Base-by-base conservation (phyloP, 2,113 vertebrate species). In the Percopsis transmontana region DNA sequence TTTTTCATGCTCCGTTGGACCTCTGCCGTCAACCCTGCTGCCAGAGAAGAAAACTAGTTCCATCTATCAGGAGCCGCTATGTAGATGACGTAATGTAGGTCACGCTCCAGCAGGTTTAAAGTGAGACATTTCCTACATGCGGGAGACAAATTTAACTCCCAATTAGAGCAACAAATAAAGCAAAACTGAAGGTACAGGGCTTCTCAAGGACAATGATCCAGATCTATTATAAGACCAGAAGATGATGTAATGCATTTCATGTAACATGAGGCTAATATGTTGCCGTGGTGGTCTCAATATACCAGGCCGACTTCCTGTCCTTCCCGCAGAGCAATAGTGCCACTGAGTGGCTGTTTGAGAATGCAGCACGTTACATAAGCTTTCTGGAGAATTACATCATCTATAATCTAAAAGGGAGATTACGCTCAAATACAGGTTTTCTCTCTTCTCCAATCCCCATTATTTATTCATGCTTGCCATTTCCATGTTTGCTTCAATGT, bases 201-300 rank as follows among this genome's bases (percentile, higher is more conserved):
- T 74, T 66, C 27, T 72, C 58, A 13, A 57, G 68, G 2, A 66
- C 51, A 56, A 70, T 44, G 18, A 13, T 13, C 58, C 18, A 65
- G 5, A 59, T 0, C 12, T 24, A 75, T 77, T 54, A 62, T 5
- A 61, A 72, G 66, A 20, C 50, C n/a, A 65, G 59, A 76, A 55
- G 76, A 66, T 90, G 85, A 84, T n/a, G 77, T 89, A 76, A 90
- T 89, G 83, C 73, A 66, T 86, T 88, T 86, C 81, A 81, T 63
- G 42, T 60, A 79, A 83, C 69, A 85, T 13, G 23, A 68, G 66
- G 56, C 64, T 51, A 54, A 68, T 24, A 8, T 24, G n/a, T 19
- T 38, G 16, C 14, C 18, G 16, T 39, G 24, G 4, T 19, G 56
- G 74, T 85, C 77, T 85, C 82, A 82, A 84, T 79, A 78, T 81